These are phyloP conservation scores for Xanthorhoe designata DNA, from an alignment of 2,888 invertebrate genomes.

Conservation along the genomic window DNA sequence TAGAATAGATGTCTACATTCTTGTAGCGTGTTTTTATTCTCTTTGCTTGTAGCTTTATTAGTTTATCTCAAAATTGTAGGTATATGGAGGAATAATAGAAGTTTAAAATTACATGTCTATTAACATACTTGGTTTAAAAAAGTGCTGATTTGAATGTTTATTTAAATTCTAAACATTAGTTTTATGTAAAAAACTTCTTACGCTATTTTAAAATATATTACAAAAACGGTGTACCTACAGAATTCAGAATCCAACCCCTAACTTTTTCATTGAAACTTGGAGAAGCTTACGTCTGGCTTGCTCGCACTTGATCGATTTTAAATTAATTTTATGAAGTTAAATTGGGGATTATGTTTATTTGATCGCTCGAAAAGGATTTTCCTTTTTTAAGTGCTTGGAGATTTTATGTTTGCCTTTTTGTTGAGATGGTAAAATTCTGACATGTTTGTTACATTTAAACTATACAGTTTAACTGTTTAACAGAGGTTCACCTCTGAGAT, in stretches of 20 bases:
- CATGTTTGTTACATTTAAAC: not conserved
- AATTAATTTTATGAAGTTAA: constrained; percentile 84
- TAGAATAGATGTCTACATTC: constrained; percentile 5
- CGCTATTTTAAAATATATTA: too few relatives aligned
- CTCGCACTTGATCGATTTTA: constrained; percentile 75
- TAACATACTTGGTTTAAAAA: too few relatives aligned
- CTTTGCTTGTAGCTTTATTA: too few relatives aligned
- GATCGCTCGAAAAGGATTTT: constrained; percentile 56
- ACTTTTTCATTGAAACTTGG: constrained; percentile 65
- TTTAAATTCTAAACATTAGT: too few relatives aligned
- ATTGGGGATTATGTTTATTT: constrained; percentile 82
- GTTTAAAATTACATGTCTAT: too few relatives aligned
- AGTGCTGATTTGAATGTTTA: too few relatives aligned
- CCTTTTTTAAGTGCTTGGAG: constrained; percentile 23
- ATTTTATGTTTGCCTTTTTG: constrained; percentile 63
- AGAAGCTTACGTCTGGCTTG: constrained; percentile 66
- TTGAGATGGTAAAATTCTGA: not conserved
- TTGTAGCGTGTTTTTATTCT: not conserved
- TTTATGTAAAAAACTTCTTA: too few relatives aligned
- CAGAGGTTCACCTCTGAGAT: too few relatives aligned
- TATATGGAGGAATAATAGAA: too few relatives aligned
- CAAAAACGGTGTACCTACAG: not conserved
- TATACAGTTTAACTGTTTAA: too few relatives aligned
- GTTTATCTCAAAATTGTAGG: too few relatives aligned
- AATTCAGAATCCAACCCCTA: constrained; percentile 71